These are phyloP conservation scores for Diachrysia chrysitis DNA, from an alignment of 2,888 invertebrate species.

Conservation along the genomic window DNA sequence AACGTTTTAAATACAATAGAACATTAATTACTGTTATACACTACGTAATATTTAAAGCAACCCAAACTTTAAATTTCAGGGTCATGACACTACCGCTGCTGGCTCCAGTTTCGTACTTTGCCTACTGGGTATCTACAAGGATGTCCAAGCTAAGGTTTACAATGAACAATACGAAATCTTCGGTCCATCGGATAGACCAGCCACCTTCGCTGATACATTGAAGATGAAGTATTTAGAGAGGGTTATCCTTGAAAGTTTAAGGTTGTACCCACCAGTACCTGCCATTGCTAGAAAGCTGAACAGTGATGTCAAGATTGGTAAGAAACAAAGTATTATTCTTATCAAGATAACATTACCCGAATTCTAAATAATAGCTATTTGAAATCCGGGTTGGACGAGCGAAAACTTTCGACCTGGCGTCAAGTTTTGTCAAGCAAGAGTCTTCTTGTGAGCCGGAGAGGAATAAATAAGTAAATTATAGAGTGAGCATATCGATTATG, in stretches of 20 bases:
- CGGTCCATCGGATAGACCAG: constrained; percentile 93
- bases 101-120: constrained; percentile 96
- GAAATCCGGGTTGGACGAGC: no score
- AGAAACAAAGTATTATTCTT: constrained; percentile 17
- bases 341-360: neutral
- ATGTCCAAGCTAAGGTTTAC: constrained; percentile 93
- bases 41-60: neutral
- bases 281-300: constrained; percentile 92
- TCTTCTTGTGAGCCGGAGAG: no score
- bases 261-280: constrained; percentile 95
- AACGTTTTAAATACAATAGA: constrained; percentile 4
- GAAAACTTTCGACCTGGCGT: no score
- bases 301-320: constrained; percentile 92
- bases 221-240: constrained; percentile 95
- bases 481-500: no score
- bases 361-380: no score
- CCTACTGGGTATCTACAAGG: constrained; percentile 94
- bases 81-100: constrained; percentile 90
- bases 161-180: constrained; percentile 93
- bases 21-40: neutral
- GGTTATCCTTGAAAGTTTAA: constrained; percentile 93
- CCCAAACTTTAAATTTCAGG: constrained; percentile 63
- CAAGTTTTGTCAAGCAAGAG: no score
- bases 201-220: constrained; percentile 93
- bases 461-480: no score